A percentile compares a stretch with the other conserved stretches of the same genome.
Conservation (phyloP, 2,888 invertebrate species). For the Lagria hirta region DNA sequence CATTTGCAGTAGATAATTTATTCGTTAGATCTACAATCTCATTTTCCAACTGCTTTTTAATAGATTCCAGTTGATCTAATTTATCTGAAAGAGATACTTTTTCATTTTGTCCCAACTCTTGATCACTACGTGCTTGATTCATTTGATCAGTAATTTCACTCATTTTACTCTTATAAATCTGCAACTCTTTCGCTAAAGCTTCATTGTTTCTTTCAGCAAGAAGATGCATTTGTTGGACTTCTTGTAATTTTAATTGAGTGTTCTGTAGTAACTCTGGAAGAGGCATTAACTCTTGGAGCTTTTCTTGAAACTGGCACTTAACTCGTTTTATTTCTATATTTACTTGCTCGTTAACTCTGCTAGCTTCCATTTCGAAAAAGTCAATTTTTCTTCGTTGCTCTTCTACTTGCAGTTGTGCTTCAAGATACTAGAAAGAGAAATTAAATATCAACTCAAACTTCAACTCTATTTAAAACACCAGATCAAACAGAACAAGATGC, state of each 20-base stretch:
- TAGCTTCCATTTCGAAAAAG: slow-evolving; percentile 72
- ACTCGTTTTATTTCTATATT: slow-evolving; percentile 70
- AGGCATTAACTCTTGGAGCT: slow-evolving; percentile 68
- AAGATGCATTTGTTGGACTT: slow-evolving; percentile 67
- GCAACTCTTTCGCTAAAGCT: slow-evolving; percentile 65
- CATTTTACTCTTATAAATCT: slow-evolving; percentile 58
- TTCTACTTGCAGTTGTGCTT: slow-evolving; percentile 71
- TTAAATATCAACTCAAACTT: no score
- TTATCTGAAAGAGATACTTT: slow-evolving; percentile 49
- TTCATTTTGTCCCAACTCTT: slow-evolving; percentile 55
- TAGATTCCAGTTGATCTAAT: slow-evolving; percentile 44
- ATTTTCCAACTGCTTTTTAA: slow-evolving; percentile 44
- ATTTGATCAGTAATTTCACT: slow-evolving; percentile 55
- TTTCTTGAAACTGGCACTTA: slow-evolving; percentile 72
- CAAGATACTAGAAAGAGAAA: slow-evolving; percentile 58
- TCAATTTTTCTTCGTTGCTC: slow-evolving; percentile 70
- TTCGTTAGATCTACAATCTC: slow-evolving; percentile 45
- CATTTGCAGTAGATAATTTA: slow-evolving; percentile 61
- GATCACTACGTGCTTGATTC: slow-evolving; percentile 58
- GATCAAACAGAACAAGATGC: no score
- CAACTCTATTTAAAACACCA: no score
- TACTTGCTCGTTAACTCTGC: slow-evolving; percentile 70
- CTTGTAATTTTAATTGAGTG: slow-evolving; percentile 67
- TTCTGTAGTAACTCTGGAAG: slow-evolving; percentile 69
- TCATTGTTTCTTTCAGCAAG: slow-evolving; percentile 68